Percentiles rank a stretch among this genome's conserved stretches.
These are phyloP conservation scores for Lepus timidus DNA, from an alignment of 2,113 vertebrate genomes.

Conservation along the genomic window DNA sequence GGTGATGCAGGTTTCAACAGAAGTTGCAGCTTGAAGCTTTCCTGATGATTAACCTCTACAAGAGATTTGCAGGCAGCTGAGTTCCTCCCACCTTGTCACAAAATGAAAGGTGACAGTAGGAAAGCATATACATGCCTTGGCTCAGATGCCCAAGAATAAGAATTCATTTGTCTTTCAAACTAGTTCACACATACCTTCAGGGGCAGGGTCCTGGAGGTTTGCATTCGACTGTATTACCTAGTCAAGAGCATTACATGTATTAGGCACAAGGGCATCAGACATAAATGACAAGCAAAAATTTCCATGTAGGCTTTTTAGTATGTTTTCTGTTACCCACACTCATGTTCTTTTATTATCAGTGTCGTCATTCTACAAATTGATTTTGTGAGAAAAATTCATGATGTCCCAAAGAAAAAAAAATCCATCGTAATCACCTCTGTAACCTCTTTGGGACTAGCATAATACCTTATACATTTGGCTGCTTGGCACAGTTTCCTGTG, in stretches of 20 bases:
- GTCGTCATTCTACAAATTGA: conserved; percentile 1
- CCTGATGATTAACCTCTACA: conserved; percentile 32
- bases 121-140: conserved; percentile 13
- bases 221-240: background rate
- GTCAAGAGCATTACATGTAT: background rate
- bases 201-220: background rate
- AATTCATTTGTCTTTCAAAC: conserved; percentile 44
- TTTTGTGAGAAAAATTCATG: background rate
- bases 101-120: conserved; percentile 54
- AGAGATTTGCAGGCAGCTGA: conserved; percentile 33
- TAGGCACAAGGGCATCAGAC: background rate
- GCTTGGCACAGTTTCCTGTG: background rate
- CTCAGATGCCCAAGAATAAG: background rate
- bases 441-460: conserved; percentile 14
- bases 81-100: conserved; percentile 45
- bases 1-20: background rate
- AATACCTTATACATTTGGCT: background rate
- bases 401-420: background rate
- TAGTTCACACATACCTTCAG: conserved; percentile 27
- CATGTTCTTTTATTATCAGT: conserved; percentile 12
- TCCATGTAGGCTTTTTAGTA: conserved; percentile 20
- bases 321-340: conserved; percentile 25
- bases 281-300: background rate
- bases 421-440: background rate
- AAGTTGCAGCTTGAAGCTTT: conserved; percentile 63